These are phyloP conservation scores for Mus musculus DNA, from an alignment of 2,113 vertebrate genomes.

Conservation along the genomic window GRCm39 chr17:48871501-48872000, in stretches of 20 bases:
- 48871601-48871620: not conserved
- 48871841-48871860: not conserved
- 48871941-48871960: not conserved
- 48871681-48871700: not conserved
- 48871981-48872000: not conserved
- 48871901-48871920: not conserved
- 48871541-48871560: not conserved
- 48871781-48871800: not conserved
- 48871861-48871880: not conserved
- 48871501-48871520: not conserved
- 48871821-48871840: not conserved
- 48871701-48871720: not conserved
- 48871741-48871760: not conserved
- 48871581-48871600: not conserved
- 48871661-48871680: not conserved
- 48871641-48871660: not conserved
- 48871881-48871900: not conserved
- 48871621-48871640: not conserved
- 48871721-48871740: not conserved
- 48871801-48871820: not conserved
- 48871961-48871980: rapidly evolving
- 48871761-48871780: not conserved
- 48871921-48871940: not conserved
- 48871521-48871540: not conserved
- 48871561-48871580: not conserved